Evolutionary conservation across 2,113 vertebrate species (phyloP), one percentile per base, ranked within the genome.

Genomic region (Tringa solitaria): DNA sequence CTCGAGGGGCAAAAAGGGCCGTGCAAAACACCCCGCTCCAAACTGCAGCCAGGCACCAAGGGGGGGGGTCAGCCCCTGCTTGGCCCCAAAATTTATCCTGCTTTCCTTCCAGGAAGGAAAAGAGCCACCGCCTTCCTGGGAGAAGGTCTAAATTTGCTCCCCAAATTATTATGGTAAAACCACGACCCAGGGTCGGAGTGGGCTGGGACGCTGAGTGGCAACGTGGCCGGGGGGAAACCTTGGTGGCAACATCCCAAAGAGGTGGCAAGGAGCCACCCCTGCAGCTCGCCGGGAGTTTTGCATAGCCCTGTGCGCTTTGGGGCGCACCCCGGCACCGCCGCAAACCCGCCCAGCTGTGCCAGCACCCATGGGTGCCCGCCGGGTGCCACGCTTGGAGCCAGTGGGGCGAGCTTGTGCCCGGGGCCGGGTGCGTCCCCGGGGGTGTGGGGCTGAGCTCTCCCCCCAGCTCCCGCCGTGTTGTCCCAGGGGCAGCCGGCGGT

Each of bases 111-210:
- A 12, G 54, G 48, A 77, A 32, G 63, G 54, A 43, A 48, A 81
- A 61, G 41, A 70, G 30, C 51, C 57, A 15, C 65, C 6, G 1
- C 28, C 41, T 87, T 84, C n/a, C 45, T 39, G 69, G 67, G 45
- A 76, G 54, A 59, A 75, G 63, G 56, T 50, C 60, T 78, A 64
- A 60, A 90, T 72, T 63, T 46, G 16, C 33, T 75, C 37, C 48
- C 28, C 8, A 8, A 50, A 37, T 84, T 45, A 7, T 43, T n/a
- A 7, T 1, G 27, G 35, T 32, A 18, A 53, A 80, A 33, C 13
- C 1, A 1, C 0, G 2, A 8, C 39, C 39, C 4, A 35, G 50
- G 51, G 54, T 16, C 22, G 1, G 2, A 18, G 54, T 0, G 1
- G 37, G 50, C 24, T 32, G 57, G 43, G 51, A 30, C 0, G 8